Base-by-base conservation (phyloP, 2,888 invertebrate genomes). In the Hypercompe scribonia region DNA sequence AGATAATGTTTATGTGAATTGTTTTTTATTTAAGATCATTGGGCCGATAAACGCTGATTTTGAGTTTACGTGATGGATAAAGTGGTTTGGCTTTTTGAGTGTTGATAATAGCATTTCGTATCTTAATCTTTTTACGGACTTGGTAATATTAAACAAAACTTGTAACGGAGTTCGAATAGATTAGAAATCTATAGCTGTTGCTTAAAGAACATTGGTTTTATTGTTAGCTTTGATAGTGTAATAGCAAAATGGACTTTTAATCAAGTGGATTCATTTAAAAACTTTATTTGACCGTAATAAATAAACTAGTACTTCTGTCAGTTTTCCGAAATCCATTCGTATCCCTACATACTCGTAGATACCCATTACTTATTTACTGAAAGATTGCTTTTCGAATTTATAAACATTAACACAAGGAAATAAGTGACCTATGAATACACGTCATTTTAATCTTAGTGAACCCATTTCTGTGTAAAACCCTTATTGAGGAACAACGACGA, bases 1-100 rank as follows among this genome's bases (percentile, higher is more conserved):
- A 64, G 72, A 72, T 72, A 54, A 34, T 39, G 46, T 21, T 69
- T 18, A 54, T 18, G 39, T 36, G 68, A 58, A 58, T 63, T 69
- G 63, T 70, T 61, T 63, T n/a, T 28, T 58, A 18, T 61, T 39
- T 39, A 42, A 61, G 39, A 61, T 61, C 58, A 50, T 68, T 58
- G 36, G 54, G 10, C 18, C 5, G 61, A 69, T 61, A 61, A 61
- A 68, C 10, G 2, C 21, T 3, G 28, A 18, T 18, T 15, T 34
- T 54, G 39, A 24, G 21, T 36, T 28, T 34, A 68, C 28, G 58
- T 31, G 39, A 68, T 28, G 24, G 8, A 68, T 68, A 21, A 64
- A 21, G 11, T 64, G 21, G 33, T 64, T 3, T 10, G 58, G 58
- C n/a, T 4, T n/a, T 28, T 13, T 11, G 11, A 3, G 28, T 58